phyloP scores from a whole-genome alignment of 1,140 invertebrate genomes.

The Drosophila tsacasi region DNA sequence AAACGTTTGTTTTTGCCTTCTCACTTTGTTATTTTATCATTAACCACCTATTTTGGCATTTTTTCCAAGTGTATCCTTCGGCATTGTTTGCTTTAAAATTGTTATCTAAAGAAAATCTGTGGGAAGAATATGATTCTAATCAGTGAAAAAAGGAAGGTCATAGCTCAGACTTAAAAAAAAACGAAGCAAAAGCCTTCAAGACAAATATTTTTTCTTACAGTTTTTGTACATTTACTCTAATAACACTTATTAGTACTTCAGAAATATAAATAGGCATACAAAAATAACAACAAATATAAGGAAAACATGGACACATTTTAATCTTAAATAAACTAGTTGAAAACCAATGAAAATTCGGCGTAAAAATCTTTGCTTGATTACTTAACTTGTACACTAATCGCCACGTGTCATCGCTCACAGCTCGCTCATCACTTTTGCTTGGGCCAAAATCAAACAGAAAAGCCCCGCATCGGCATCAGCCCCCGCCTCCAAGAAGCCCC shows the following conservation, averaged over 20 bases:
- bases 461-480: not conserved
- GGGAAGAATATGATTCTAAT: not conserved
- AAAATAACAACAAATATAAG: not conserved
- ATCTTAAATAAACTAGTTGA: not conserved
- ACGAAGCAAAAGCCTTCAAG: no score
- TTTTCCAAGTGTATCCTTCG: not conserved
- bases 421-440: conserved; percentile 47
- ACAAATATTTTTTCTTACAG: no score
- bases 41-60: conserved; percentile 10
- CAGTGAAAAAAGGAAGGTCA: not conserved
- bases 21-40: conserved; percentile 47
- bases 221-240: no score
- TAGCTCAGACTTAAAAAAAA: no score
- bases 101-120: not conserved
- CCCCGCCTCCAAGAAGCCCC: not conserved
- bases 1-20: conserved; percentile 15
- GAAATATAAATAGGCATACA: not conserved
- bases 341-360: not conserved
- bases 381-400: conserved; percentile 30
- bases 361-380: conserved; percentile 18
- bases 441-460: conserved; percentile 5
- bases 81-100: conserved; percentile 13
- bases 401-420: conserved; percentile 50
- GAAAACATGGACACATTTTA: no score
- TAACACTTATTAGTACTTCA: not conserved